Conservation (phyloP, 2,113 vertebrate genomes). For the Zapus hudsonius region DNA sequence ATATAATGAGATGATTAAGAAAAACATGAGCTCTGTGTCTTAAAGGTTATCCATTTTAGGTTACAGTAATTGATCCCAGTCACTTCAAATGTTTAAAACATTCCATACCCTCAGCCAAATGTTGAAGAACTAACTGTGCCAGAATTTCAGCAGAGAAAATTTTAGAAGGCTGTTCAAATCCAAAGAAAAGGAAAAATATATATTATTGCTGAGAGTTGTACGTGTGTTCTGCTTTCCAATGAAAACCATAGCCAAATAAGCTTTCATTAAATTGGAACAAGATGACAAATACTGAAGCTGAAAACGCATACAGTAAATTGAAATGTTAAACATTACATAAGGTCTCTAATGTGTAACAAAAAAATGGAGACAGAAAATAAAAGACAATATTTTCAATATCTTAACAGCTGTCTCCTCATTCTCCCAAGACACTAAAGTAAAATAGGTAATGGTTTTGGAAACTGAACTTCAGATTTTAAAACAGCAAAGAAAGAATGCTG, state of each 20-base stretch:
- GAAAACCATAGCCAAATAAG: slow-evolving; percentile 80
- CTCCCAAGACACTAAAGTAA: slow-evolving; percentile 54
- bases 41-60: slow-evolving; percentile 79
- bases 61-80: slow-evolving; percentile 77
- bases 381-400: slow-evolving; percentile 77
- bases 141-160: slow-evolving; percentile 82
- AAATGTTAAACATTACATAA: slow-evolving; percentile 79
- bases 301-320: slow-evolving; percentile 74
- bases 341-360: slow-evolving; percentile 72
- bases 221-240: slow-evolving; percentile 73
- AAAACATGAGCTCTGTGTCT: slow-evolving; percentile 58
- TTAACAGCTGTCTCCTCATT: slow-evolving; percentile 62
- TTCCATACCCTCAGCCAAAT: slow-evolving; percentile 82
- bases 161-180: slow-evolving; percentile 79
- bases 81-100: slow-evolving; percentile 82
- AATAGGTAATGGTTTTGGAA: slow-evolving; percentile 66
- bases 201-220: slow-evolving; percentile 68
- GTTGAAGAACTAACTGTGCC: slow-evolving; percentile 73
- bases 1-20: slow-evolving; percentile 75
- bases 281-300: slow-evolving; percentile 82
- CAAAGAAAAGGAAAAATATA: slow-evolving; percentile 75
- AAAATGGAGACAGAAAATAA: slow-evolving; percentile 67
- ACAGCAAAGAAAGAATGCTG: slow-evolving; percentile 14
- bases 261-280: slow-evolving; percentile 85
- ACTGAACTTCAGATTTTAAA: slow-evolving; percentile 60